These are phyloP conservation scores for Rhinichthys klamathensis DNA, from an alignment of 2,113 vertebrate genomes.

Conservation along the genomic window DNA sequence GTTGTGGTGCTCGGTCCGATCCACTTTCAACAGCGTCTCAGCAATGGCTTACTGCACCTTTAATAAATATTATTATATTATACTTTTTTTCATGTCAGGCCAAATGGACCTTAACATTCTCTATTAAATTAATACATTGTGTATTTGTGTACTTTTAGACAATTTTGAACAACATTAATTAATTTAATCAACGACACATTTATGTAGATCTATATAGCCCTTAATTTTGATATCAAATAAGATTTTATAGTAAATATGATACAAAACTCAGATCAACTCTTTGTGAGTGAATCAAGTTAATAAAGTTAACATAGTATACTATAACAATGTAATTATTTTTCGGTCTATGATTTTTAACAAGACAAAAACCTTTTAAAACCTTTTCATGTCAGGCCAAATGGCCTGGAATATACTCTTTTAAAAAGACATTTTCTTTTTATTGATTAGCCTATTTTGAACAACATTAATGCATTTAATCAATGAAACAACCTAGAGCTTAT, in stretches of 20 bases:
- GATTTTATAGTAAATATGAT: too few species aligned
- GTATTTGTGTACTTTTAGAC: background rate
- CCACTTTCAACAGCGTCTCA: too few species aligned
- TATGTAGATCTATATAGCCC: background rate
- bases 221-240: too few species aligned
- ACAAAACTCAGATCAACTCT: too few species aligned
- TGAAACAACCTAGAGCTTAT: background rate
- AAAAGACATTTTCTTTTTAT: background rate
- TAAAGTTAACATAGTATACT: too few species aligned
- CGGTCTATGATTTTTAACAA: too few species aligned
- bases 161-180: background rate
- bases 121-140: background rate
- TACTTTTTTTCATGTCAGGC: background rate
- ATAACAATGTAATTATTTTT: too few species aligned
- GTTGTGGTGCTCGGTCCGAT: too few species aligned
- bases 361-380: too few species aligned
- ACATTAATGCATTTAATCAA: background rate
- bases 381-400: background rate
- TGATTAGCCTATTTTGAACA: background rate
- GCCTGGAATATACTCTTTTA: background rate
- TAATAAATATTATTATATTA: too few species aligned
- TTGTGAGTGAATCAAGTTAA: too few species aligned
- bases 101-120: background rate
- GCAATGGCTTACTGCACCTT: too few species aligned
- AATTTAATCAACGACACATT: background rate